These are phyloP conservation scores for Philypnodon macrostomus DNA, from an alignment of 2,797 vertebrate genomes.

Conservation along the genomic window DNA sequence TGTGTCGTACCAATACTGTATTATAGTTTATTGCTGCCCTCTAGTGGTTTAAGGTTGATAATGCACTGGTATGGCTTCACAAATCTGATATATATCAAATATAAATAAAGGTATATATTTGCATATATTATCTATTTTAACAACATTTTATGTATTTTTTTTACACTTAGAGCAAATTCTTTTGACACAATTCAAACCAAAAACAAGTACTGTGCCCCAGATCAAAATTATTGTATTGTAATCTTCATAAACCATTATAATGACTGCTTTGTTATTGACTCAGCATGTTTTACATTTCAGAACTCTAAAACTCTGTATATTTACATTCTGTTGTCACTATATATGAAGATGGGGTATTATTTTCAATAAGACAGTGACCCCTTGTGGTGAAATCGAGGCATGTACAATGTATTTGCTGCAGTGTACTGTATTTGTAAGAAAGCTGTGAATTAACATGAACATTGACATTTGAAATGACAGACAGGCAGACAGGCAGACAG, in stretches of 20 bases:
- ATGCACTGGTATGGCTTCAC: slow-evolving; percentile 5
- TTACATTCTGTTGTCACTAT: not conserved
- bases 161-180: not conserved
- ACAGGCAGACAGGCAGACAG: no score
- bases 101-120: no score
- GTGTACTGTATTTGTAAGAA: not conserved
- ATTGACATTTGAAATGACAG: not conserved
- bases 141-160: not conserved
- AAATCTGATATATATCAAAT: no score
- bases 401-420: not conserved
- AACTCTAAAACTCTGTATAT: not conserved
- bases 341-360: not conserved
- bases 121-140: no score
- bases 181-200: not conserved
- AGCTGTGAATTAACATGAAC: slow-evolving; percentile 10
- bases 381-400: slow-evolving; percentile 36
- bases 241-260: not conserved
- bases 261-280: not conserved
- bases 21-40: slow-evolving; percentile 53
- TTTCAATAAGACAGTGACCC: slow-evolving; percentile 37
- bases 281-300: not conserved
- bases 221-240: not conserved
- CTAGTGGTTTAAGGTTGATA: slow-evolving; percentile 58
- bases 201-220: not conserved
- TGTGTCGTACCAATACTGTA: not conserved